Evolutionary conservation across 2,113 vertebrate genomes (phyloP).

Genomic region (Plotosus lineatus): DNA sequence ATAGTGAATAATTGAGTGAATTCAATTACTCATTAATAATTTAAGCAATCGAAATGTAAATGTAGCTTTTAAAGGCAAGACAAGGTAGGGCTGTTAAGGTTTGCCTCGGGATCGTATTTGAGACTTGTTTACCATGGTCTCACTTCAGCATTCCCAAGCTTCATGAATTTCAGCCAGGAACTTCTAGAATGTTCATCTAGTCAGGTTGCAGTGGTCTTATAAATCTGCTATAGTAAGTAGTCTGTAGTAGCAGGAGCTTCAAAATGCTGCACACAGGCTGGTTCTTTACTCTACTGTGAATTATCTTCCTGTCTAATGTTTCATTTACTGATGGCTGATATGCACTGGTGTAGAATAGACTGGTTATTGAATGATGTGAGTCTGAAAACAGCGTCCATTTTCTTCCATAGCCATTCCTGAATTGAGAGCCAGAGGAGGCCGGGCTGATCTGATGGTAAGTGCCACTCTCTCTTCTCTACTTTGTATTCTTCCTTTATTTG

Average conservation of each 20-base stretch:
- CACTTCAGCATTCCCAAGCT: not conserved
- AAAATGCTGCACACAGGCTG: not conserved
- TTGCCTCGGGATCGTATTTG: not conserved
- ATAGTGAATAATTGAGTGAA: not conserved
- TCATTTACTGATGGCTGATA: not conserved
- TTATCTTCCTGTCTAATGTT: constrained; percentile 18
- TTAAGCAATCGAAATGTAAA: not conserved
- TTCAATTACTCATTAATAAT: not conserved
- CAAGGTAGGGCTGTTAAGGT: not conserved
- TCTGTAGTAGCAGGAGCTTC: not conserved
- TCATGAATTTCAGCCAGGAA: not conserved
- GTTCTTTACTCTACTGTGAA: not conserved
- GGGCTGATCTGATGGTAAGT: constrained; percentile 76
- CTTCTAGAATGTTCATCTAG: constrained; percentile 4
- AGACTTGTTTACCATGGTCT: not conserved
- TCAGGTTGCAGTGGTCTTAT: not conserved
- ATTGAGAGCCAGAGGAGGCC: constrained; percentile 71
- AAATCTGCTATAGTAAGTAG: not conserved
- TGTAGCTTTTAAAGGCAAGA: too few species aligned
- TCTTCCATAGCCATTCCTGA: constrained; percentile 64
- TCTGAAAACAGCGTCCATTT: constrained; percentile 41
- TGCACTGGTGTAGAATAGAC: constrained; percentile 7
- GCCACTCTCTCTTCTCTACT: constrained; percentile 29
- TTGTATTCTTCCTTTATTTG: constrained; percentile 12
- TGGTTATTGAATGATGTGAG: constrained; percentile 32